Percentiles rank a stretch among this genome's conserved stretches.
Evolutionary conservation across 2,797 vertebrate species (phyloP).

Genomic region (Sebastes oblongus): DNA sequence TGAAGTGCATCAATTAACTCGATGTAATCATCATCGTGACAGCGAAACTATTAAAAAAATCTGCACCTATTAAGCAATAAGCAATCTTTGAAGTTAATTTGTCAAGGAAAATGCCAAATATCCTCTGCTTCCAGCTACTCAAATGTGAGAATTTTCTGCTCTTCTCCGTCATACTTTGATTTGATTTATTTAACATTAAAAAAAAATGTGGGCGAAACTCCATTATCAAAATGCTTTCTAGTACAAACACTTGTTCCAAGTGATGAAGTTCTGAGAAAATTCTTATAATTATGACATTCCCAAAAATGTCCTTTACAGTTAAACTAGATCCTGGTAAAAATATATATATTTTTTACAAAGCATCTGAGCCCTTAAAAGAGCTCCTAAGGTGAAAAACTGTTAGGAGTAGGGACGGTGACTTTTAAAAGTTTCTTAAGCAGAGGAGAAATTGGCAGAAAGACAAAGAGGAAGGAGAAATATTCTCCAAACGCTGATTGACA

Average conservation of each 20-base stretch:
- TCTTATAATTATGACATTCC: background rate
- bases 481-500: background rate
- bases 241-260: background rate
- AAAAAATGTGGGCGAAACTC: no score
- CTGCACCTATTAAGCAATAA: background rate
- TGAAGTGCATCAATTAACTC: background rate
- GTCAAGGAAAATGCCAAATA: background rate
- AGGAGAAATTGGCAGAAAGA: background rate
- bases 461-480: background rate
- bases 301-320: background rate
- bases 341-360: background rate
- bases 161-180: background rate
- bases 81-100: background rate
- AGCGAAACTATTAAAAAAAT: background rate
- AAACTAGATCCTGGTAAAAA: background rate
- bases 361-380: background rate
- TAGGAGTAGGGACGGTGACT: background rate
- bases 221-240: background rate
- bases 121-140: background rate
- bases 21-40: background rate
- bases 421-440: background rate
- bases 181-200: background rate
- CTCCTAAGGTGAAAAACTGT: background rate
- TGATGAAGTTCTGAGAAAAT: background rate
- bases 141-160: background rate